Conservation (phyloP, 2,888 invertebrate species). For the Metellina segmentata region DNA sequence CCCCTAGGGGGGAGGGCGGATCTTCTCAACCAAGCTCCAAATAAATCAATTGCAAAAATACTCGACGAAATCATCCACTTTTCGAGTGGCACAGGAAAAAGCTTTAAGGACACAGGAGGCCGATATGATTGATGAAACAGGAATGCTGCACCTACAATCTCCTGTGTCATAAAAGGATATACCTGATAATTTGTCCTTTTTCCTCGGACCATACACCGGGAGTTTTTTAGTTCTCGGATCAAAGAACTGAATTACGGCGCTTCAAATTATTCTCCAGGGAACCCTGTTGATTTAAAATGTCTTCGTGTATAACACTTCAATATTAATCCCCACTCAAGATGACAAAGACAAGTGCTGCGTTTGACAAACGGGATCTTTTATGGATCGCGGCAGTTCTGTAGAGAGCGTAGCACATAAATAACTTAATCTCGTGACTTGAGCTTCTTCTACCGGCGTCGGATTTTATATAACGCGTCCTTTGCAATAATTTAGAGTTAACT, state of each 20-base stretch:
- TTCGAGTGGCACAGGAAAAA: not conserved
- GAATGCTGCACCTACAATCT: conserved; percentile 31
- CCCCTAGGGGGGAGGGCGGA: not conserved
- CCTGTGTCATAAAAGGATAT: conserved; percentile 27
- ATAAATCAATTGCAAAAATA: conserved; percentile 52
- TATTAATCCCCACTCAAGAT: too few relatives aligned
- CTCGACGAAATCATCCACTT: conserved; percentile 20
- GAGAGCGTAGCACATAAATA: too few relatives aligned
- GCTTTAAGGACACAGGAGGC: not conserved
- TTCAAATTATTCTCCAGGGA: not conserved
- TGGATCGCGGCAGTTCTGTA: too few relatives aligned
- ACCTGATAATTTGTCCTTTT: conserved; percentile 20
- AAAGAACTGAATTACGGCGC: not conserved
- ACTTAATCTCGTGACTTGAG: too few relatives aligned
- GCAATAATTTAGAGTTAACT: too few relatives aligned
- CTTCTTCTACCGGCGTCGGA: too few relatives aligned
- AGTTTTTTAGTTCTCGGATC: not conserved
- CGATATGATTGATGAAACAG: conserved; percentile 33
- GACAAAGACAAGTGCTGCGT: too few relatives aligned
- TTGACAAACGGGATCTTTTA: too few relatives aligned
- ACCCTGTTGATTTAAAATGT: not conserved
- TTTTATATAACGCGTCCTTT: too few relatives aligned
- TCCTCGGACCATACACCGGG: not conserved
- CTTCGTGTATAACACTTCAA: too few relatives aligned
- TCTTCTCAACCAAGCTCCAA: conserved; percentile 12